Evolutionary conservation across 2,888 invertebrate genomes (phyloP).

Genomic region (Lydus trimaculatus): DNA sequence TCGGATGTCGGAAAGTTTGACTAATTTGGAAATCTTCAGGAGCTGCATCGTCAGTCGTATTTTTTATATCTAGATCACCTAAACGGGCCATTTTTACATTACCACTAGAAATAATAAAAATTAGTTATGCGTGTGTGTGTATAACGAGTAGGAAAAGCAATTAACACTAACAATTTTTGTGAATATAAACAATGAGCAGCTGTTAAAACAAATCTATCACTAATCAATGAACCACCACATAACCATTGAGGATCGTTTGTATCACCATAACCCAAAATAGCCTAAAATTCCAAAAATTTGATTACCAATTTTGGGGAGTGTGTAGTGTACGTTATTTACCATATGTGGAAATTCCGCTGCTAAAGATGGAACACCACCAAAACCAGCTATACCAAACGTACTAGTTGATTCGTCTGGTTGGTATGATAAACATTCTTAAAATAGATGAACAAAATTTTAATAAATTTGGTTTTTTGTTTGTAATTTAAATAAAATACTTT

Average conservation of each 20-base stretch:
- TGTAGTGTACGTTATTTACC: neutral
- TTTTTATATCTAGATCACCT: conserved; percentile 40
- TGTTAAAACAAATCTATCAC: conserved; percentile 67
- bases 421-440: neutral
- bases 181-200: conserved; percentile 68
- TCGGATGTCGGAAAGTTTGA: conserved; percentile 54
- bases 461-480: no score
- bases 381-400: neutral
- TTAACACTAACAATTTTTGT: conserved; percentile 31
- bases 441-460: neutral
- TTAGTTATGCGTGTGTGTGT: no score
- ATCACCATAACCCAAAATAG: conserved; percentile 18
- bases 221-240: conserved; percentile 73
- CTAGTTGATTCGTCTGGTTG: neutral
- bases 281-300: neutral
- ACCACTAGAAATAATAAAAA: conserved; percentile 28
- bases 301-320: neutral
- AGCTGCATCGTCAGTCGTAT: conserved; percentile 30
- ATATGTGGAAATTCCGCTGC: neutral
- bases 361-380: neutral
- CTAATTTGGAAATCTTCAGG: conserved; percentile 46
- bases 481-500: neutral
- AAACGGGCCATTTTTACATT: conserved; percentile 38
- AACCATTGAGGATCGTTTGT: conserved; percentile 57
- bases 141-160: neutral